Conservation (phyloP, 2,888 invertebrate species). For the Villa cingulata region DNA sequence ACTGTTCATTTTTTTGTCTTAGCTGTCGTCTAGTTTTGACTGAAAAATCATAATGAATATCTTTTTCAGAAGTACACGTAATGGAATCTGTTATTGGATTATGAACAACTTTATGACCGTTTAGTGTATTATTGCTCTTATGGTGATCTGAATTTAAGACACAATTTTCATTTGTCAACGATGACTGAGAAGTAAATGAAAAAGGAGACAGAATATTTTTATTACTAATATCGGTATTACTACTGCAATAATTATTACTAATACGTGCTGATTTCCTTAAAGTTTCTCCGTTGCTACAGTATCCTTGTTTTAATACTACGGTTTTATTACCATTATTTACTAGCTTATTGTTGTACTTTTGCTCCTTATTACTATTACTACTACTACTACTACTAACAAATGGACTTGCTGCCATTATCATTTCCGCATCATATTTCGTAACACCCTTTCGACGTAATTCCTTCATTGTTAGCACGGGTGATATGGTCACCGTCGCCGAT, state of each 20-base stretch:
- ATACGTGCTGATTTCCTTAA: constrained; percentile 32
- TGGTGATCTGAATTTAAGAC: not conserved
- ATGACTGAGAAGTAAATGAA: not conserved
- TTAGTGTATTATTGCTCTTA: not conserved
- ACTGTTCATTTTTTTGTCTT: not conserved
- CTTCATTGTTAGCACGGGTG: constrained; percentile 52
- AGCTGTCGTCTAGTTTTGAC: not conserved
- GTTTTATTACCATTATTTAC: constrained; percentile 2
- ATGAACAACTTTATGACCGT: not conserved
- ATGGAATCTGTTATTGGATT: not conserved
- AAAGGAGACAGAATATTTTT: not conserved
- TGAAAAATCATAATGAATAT: not conserved
- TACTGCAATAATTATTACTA: constrained; percentile 34
- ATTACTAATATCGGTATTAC: constrained; percentile 21
- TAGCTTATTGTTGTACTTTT: constrained; percentile 6
- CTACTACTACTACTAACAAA: constrained; percentile 6
- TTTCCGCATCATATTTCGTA: constrained; percentile 78
- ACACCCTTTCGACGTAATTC: constrained; percentile 73
- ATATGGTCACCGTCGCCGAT: constrained; percentile 13
- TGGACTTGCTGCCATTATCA: constrained; percentile 49
- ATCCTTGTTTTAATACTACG: not conserved
- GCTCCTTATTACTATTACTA: constrained; percentile 5
- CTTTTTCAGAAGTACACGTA: not conserved
- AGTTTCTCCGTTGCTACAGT: constrained; percentile 16
- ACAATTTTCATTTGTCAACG: too few species aligned